phyloP scores from a whole-genome alignment of 2,888 invertebrate genomes.

The Andrena flavipes region DNA sequence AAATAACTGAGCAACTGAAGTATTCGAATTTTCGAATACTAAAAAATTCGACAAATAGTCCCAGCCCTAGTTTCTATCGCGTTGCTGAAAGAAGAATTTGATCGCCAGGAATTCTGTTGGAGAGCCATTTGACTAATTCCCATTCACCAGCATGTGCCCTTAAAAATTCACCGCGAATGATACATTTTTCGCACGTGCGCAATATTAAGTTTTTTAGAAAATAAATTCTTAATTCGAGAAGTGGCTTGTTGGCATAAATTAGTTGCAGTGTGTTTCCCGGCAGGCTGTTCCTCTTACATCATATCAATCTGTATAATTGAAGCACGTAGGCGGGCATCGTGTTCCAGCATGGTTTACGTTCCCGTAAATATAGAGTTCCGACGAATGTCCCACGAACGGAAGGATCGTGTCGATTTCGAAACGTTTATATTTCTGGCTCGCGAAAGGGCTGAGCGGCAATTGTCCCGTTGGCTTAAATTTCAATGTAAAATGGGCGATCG shows the following conservation, averaged over 20 bases:
- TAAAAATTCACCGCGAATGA: neutral
- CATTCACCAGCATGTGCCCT: constrained; percentile 6
- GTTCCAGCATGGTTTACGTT: constrained; percentile 1
- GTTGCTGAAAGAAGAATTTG: too few species aligned
- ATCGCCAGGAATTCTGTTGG: too few species aligned
- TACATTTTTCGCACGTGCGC: neutral
- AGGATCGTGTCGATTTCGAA: constrained; percentile 21
- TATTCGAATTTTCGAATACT: too few species aligned
- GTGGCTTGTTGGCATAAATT: too few species aligned
- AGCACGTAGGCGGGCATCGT: neutral
- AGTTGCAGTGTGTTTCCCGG: too few species aligned
- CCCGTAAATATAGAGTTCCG: constrained; percentile 5
- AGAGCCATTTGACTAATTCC: too few species aligned
- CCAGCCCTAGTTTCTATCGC: too few species aligned
- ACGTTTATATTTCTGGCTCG: constrained; percentile 14
- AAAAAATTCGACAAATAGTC: too few species aligned
- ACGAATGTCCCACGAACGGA: neutral
- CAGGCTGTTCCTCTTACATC: neutral
- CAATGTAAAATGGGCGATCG: constrained; percentile 35
- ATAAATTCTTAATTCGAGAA: too few species aligned
- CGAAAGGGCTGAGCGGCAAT: neutral
- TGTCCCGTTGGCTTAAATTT: constrained; percentile 35
- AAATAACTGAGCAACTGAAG: too few species aligned
- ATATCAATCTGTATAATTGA: constrained; percentile 8
- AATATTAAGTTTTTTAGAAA: neutral